Evolutionary conservation across 2,113 vertebrate genomes (phyloP).

Genomic region (Cyprinodon tularosa): DNA sequence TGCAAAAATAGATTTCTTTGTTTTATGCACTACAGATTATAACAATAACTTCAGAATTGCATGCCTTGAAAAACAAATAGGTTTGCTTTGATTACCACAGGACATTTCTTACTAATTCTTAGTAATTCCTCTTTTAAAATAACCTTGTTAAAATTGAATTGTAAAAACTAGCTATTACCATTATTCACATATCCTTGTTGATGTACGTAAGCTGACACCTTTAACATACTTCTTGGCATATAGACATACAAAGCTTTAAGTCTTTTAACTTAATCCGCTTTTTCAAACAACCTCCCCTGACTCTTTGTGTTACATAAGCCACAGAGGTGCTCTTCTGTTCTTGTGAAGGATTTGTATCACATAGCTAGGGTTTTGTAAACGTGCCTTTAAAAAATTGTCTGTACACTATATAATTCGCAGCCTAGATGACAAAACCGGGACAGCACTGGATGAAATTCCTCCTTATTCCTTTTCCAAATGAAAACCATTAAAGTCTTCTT

Average conservation of each 20-base stretch:
- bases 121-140: background rate
- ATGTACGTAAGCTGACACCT: background rate
- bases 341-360: background rate
- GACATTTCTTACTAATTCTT: background rate
- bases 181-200: background rate
- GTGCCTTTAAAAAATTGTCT: conserved; percentile 28
- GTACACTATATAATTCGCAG: background rate
- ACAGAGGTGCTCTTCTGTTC: conserved; percentile 11
- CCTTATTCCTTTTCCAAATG: conserved; percentile 36
- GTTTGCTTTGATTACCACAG: background rate
- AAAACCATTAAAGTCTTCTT: conserved; percentile 43
- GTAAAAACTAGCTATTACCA: background rate
- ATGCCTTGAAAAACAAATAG: background rate
- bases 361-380: conserved; percentile 7
- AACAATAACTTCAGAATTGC: no score
- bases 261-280: conserved; percentile 10
- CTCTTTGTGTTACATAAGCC: conserved; percentile 1
- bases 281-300: conserved; percentile 15
- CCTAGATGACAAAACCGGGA: conserved; percentile 23
- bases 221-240: background rate
- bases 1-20: background rate
- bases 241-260: background rate
- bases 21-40: background rate
- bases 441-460: conserved; percentile 34
- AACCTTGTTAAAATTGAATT: background rate